Base-by-base conservation (phyloP, 2,888 invertebrate species). In the Xanthostigma xanthostigma region DNA sequence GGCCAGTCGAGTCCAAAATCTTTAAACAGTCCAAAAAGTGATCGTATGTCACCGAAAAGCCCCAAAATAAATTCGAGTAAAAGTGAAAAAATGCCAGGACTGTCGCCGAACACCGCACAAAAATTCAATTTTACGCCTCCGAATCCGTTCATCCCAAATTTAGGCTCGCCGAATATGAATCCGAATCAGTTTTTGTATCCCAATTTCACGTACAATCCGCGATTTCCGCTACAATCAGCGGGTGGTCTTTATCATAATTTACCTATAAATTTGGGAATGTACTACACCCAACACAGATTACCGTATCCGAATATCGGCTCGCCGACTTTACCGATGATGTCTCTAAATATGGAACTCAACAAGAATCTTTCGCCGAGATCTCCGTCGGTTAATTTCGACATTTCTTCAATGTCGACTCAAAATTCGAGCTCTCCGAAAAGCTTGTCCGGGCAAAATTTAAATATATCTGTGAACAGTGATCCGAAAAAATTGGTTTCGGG, bases 61-160 rank as follows among this genome's bases (percentile, higher is more conserved):
- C 42, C 46, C 33, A 44, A 34, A 47, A 38, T 40, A 5, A 44
- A 50, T 42, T 45, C 36, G 11, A 49, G 12, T 40, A 9, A 37
- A 13, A 46, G 43, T 46, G 17, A 36, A 8, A 33, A 43, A 49
- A 46, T 38, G 33, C 43, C 49, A 12, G 46, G 46, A 6, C 41
- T 46, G 34, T 42, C 49, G 35, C 47, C 58, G 27, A 56, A 58
- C n/a, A 59, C 61, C 37, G 59, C 61, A 47, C 53, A 59, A 12
- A 65, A 62, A 49, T 53, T 67, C 43, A 66, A 60, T 50, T 68
- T 65, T 52, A 67, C 67, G 0, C 67, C 67, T 5, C 58, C 67
- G 12, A 68, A 68, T 56, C 68, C 68, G 6, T 68, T 67, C 50
- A 62, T 68, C 13, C 67, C 68, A 13, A 66, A 67, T 53, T 55